Evolutionary conservation across 2,888 invertebrate species (phyloP).

Genomic region (Agrilus cyanescens): DNA sequence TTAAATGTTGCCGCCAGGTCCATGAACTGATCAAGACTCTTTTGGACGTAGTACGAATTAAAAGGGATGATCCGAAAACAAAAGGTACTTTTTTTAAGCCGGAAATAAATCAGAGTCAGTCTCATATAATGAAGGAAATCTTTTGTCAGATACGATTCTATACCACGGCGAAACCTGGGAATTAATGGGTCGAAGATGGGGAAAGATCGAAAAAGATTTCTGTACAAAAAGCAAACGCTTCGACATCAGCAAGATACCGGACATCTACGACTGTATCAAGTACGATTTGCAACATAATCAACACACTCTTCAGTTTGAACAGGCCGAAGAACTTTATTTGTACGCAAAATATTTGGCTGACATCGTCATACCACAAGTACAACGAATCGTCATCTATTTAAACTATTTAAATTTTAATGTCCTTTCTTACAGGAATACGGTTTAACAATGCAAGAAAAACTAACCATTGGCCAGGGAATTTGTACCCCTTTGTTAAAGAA

Average conservation of each 20-base stretch:
- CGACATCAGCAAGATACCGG: conserved; percentile 98
- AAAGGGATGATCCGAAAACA: conserved; percentile 80
- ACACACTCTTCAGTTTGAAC: conserved; percentile 83
- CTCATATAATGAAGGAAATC: no score
- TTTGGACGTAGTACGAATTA: conserved; percentile 70
- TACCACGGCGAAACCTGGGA: conserved; percentile 99
- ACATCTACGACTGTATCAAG: conserved; percentile 99
- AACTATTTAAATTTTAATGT: not conserved
- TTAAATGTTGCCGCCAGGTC: conserved; percentile 83
- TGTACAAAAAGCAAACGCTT: conserved; percentile 83
- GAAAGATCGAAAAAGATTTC: conserved; percentile 97
- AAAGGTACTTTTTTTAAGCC: conserved; percentile 43
- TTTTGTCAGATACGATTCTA: conserved; percentile 64
- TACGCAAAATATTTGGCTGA: conserved; percentile 96
- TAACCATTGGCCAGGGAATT: conserved; percentile 94
- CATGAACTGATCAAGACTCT: conserved; percentile 77
- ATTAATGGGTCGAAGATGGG: conserved; percentile 93
- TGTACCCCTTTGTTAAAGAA: conserved; percentile 94
- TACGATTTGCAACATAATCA: conserved; percentile 98
- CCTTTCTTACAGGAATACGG: conserved; percentile 73
- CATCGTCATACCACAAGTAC: conserved; percentile 93
- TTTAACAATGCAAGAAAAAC: conserved; percentile 85
- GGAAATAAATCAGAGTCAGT: no score
- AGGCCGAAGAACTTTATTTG: conserved; percentile 85
- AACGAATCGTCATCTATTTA: not conserved